phyloP scores from a whole-genome alignment of 2,113 vertebrate genomes.

The Arizona elegans region DNA sequence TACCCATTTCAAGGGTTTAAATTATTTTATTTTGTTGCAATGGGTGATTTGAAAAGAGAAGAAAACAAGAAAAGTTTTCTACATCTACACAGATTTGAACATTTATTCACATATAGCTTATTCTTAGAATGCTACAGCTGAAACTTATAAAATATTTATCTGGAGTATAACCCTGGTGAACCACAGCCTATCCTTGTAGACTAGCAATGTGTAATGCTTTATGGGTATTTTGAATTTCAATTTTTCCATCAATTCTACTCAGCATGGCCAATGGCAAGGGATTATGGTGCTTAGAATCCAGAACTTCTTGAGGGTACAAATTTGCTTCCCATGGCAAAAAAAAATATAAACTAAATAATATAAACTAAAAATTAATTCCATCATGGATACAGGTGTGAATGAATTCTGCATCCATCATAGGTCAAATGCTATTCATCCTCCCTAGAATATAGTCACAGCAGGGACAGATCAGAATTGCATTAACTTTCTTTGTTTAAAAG shows the following conservation, averaged over 20 bases:
- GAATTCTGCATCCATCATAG: neutral
- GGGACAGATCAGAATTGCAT: neutral
- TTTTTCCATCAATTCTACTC: neutral
- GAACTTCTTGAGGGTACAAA: neutral
- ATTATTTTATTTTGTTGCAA: conserved; percentile 10
- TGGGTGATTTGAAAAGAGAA: neutral
- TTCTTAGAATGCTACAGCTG: neutral
- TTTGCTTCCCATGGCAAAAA: neutral
- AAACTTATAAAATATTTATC: neutral
- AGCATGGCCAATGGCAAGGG: neutral
- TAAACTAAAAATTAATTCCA: neutral
- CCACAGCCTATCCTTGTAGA: neutral
- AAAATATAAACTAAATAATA: neutral
- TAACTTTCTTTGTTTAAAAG: neutral
- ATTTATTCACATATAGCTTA: neutral
- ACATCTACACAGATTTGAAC: neutral
- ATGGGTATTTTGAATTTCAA: neutral
- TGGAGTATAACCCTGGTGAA: neutral
- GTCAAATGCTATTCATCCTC: neutral
- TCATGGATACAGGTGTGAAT: neutral
- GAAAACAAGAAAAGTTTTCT: neutral
- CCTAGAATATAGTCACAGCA: neutral
- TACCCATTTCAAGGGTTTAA: neutral
- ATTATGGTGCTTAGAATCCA: neutral
- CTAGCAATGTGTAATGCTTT: neutral